phyloP scores from a whole-genome alignment of 2,888 invertebrate species.

The Lasioglossum malachurum region DNA sequence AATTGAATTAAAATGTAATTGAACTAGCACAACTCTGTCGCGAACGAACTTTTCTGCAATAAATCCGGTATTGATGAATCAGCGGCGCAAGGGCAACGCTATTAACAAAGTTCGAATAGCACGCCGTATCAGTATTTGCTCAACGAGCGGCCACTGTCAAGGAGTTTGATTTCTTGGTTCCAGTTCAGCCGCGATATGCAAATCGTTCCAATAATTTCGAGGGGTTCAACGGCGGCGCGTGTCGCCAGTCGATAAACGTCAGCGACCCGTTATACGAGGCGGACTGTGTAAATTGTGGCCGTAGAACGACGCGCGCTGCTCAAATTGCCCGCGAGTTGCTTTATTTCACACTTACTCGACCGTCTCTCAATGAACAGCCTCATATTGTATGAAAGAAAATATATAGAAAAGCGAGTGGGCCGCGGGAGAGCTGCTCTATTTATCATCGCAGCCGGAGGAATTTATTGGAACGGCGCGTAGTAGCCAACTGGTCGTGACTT shows the following conservation, averaged over 20 bases:
- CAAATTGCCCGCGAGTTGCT: constrained; percentile 15
- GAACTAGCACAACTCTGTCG: not conserved
- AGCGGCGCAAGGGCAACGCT: constrained; percentile 11
- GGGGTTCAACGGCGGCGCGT: constrained; percentile 46
- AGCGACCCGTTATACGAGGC: constrained; percentile 25
- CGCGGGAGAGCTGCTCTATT: not conserved
- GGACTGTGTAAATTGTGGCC: constrained; percentile 26
- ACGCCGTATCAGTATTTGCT: constrained; percentile 42
- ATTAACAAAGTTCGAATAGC: not conserved
- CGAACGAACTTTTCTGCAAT: not conserved
- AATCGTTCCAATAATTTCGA: constrained; percentile 51
- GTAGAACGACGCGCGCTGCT: not conserved
- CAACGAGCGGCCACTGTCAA: constrained; percentile 3
- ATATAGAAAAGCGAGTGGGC: not conserved
- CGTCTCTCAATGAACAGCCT: not conserved
- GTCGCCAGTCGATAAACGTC: constrained; percentile 69
- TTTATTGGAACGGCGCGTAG: constrained; percentile 6
- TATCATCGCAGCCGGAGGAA: constrained; percentile 19
- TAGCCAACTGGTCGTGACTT: not conserved
- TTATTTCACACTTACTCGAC: not conserved
- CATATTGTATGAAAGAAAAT: constrained; percentile 23
- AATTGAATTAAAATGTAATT: no score
- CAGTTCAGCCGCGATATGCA: constrained; percentile 42
- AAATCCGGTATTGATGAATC: not conserved
- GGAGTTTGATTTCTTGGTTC: constrained; percentile 28